phyloP scores from a whole-genome alignment of 2,797 vertebrate species.

The Pseudochaenichthys georgianus region DNA sequence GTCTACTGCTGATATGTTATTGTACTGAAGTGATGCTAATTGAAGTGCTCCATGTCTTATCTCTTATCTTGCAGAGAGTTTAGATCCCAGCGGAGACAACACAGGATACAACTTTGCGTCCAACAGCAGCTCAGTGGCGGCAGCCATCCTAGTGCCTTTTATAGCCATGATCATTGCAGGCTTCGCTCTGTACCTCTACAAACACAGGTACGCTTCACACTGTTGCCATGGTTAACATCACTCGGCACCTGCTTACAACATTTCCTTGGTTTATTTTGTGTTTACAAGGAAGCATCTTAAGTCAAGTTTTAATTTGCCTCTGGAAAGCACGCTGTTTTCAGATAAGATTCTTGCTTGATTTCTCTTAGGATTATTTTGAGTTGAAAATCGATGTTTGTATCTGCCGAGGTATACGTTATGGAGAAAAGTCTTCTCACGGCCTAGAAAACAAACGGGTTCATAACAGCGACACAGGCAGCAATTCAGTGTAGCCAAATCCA shows the following conservation, averaged over 20 bases:
- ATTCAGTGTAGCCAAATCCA: background rate
- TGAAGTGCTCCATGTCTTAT: constrained; percentile 1
- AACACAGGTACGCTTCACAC: constrained; percentile 90
- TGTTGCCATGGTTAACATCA: background rate
- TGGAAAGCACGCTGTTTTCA: background rate
- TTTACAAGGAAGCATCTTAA: background rate
- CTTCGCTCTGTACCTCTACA: constrained; percentile 99
- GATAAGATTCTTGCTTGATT: background rate
- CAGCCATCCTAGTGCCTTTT: constrained; percentile 99
- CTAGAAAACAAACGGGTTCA: background rate
- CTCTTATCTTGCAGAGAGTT: constrained; percentile 74
- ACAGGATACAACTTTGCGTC: constrained; percentile 94
- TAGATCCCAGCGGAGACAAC: constrained; percentile 88
- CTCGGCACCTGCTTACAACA: background rate
- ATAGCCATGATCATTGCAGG: constrained; percentile 99
- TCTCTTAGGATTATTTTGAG: background rate
- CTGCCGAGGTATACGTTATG: background rate
- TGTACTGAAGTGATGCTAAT: constrained; percentile 12
- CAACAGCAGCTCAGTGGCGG: constrained; percentile 99
- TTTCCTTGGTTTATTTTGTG: background rate
- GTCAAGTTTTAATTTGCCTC: background rate
- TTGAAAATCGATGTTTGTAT: constrained; percentile 7
- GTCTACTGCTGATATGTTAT: background rate
- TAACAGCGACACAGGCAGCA: constrained; percentile 10
- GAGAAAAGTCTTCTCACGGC: background rate